Base-by-base conservation (phyloP, 1,140 invertebrate species). In the Piezodorus guildinii region DNA sequence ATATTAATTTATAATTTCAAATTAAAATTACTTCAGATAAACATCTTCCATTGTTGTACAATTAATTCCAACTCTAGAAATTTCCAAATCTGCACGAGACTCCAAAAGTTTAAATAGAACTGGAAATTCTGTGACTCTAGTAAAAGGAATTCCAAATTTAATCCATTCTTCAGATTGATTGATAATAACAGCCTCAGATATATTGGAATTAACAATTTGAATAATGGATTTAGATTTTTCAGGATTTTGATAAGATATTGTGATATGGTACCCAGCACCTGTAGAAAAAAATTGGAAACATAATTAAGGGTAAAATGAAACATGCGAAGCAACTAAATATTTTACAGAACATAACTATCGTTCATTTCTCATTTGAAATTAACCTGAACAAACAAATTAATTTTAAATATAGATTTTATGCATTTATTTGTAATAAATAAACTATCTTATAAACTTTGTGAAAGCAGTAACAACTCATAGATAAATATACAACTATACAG, bases 41-140 rank as follows among this genome's bases (percentile, higher is more conserved):
- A 85, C 83, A 73, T 85, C 83, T 69, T 85, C 84, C 78, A 85
- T 81, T 12, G 83, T 85, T 14, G 82, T 83, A 23, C 81, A 77
- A 6, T 80, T 78, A 21, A 82, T 73, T 14, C 83, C 82, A 72
- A 79, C 79, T 64, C 77, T 79, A 17, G 71, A 66, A 61, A 85
- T 80, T 71, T 43, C 73, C 64, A 1, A 67, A 16, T 62, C 67
- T 76, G 77, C 9, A 73, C 69, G 1, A 68, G 34, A 45, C 63
- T 84, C 80, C 17, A 85, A 63, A 30, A 76, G 71, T 19, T 70
- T 67, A 72, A 85, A 84, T 34, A 85, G 68, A 6, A 66, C 68
- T 21, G 77, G 73, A 69, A 78, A 78, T n/a, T 66, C 65, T n/a
- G 52, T 17, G 8, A 63, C 66, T 30, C 73, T 65, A 51, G 73